Evolutionary conservation across 1,140 invertebrate genomes (phyloP).

Genomic region (Varroa destructor): DNA sequence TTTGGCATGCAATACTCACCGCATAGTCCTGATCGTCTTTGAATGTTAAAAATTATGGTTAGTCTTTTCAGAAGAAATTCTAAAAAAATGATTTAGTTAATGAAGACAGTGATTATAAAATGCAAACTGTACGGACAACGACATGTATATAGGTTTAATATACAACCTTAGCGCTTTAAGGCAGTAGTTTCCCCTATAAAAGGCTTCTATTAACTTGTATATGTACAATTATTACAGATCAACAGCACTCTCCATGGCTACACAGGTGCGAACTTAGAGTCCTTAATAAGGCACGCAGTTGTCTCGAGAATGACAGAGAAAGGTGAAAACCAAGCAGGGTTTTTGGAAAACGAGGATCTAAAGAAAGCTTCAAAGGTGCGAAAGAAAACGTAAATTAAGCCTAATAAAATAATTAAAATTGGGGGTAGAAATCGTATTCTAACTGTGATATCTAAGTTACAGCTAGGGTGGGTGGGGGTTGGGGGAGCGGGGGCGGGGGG

Average conservation of each 20-base stretch:
- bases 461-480: not conserved
- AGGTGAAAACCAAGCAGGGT: constrained; percentile 32
- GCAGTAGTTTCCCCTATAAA: constrained; percentile 37
- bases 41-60: too few relatives aligned
- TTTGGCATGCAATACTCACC: constrained; percentile 54
- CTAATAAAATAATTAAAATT: constrained; percentile 72
- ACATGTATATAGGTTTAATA: too few relatives aligned
- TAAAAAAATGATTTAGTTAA: too few relatives aligned
- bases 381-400: constrained; percentile 55
- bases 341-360: constrained; percentile 39
- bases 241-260: constrained; percentile 65
- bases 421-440: constrained; percentile 62
- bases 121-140: too few relatives aligned
- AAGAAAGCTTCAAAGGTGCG: constrained; percentile 48
- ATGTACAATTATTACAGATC: constrained; percentile 42
- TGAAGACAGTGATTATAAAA: too few relatives aligned
- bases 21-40: constrained; percentile 51
- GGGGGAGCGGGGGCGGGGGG: too few relatives aligned
- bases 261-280: constrained; percentile 69
- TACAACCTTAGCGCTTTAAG: too few relatives aligned
- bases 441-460: constrained; percentile 36
- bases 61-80: too few relatives aligned
- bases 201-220: constrained; percentile 31
- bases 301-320: constrained; percentile 44
- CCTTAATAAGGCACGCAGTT: constrained; percentile 56